These are phyloP conservation scores for Axea sp. DNA, from an alignment of 2,888 invertebrate genomes.

Conservation along the genomic window DNA sequence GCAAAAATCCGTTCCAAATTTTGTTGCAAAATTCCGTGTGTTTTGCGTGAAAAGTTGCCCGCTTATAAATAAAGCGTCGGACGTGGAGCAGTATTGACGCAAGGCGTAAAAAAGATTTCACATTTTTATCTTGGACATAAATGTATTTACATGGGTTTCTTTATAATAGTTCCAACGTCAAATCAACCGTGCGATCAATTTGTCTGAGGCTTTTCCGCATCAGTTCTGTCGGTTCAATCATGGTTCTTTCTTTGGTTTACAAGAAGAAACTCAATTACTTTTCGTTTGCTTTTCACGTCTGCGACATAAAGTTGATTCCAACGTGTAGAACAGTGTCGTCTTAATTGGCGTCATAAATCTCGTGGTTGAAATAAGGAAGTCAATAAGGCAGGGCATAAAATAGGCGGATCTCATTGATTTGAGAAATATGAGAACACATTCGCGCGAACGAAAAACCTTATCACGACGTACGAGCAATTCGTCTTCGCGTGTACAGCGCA, in stretches of 20 bases:
- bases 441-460: slow-evolving; percentile 13
- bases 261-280: slow-evolving; percentile 58
- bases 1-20: too few relatives aligned
- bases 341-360: slow-evolving; percentile 63
- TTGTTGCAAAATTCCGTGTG: too few relatives aligned
- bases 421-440: slow-evolving; percentile 56
- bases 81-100: too few relatives aligned
- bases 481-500: too few relatives aligned
- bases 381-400: slow-evolving; percentile 62
- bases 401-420: slow-evolving; percentile 62
- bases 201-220: slow-evolving; percentile 37
- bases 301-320: slow-evolving; percentile 57
- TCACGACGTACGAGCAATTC: slow-evolving; percentile 19
- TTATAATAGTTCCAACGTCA: slow-evolving; percentile 29
- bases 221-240: slow-evolving; percentile 43
- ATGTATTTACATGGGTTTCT: slow-evolving; percentile 16
- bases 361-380: slow-evolving; percentile 52
- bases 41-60: too few relatives aligned
- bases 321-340: slow-evolving; percentile 61
- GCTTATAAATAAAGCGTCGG: too few relatives aligned
- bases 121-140: too few relatives aligned
- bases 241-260: slow-evolving; percentile 29
- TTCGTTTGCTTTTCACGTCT: slow-evolving; percentile 55
- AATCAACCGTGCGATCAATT: slow-evolving; percentile 46
- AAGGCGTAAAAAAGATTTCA: too few relatives aligned